These are phyloP conservation scores for Holothuria glaberrima DNA, from an alignment of 35 echinoderm and acorn worm species.

Conservation along the genomic window DNA sequence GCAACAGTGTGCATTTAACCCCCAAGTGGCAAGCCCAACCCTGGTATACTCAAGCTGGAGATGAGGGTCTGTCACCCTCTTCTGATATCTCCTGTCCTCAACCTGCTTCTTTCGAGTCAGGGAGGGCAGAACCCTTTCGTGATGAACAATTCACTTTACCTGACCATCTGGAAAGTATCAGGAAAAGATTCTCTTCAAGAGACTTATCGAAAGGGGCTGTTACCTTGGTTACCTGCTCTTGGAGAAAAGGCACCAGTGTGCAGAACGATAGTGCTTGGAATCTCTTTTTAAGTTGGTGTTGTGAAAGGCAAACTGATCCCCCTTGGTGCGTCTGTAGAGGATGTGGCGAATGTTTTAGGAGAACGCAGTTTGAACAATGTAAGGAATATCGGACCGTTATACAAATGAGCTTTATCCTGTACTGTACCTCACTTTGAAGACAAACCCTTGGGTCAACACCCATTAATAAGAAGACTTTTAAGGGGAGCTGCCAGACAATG, in stretches of 20 bases:
- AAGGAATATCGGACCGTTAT: neutral
- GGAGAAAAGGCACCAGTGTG: conserved; percentile 8
- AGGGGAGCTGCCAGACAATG: neutral
- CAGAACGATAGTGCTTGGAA: conserved; percentile 42
- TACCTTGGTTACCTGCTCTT: conserved; percentile 9
- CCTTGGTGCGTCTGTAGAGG: conserved; percentile 36
- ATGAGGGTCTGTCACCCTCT: neutral
- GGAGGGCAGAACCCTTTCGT: conserved; percentile 24
- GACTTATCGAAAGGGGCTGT: conserved; percentile 44
- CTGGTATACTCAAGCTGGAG: conserved; percentile 38
- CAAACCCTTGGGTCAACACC: conserved; percentile 12
- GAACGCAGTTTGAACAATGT: conserved; percentile 19
- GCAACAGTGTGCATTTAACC: neutral
- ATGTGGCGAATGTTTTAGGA: conserved; percentile 33
- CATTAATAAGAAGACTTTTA: neutral
- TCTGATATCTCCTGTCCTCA: neutral
- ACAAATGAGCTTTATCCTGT: neutral
- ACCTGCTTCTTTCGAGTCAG: conserved; percentile 29
- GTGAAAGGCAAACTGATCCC: conserved; percentile 45
- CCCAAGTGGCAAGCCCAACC: conserved; percentile 36
- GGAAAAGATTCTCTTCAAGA: conserved; percentile 17
- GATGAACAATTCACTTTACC: conserved; percentile 17
- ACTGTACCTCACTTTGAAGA: conserved; percentile 1
- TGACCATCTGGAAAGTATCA: conserved; percentile 25
- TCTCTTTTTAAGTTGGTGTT: conserved; percentile 48